These are phyloP conservation scores for Morpho achilles DNA, from an alignment of 2,888 invertebrate species.

Conservation along the genomic window DNA sequence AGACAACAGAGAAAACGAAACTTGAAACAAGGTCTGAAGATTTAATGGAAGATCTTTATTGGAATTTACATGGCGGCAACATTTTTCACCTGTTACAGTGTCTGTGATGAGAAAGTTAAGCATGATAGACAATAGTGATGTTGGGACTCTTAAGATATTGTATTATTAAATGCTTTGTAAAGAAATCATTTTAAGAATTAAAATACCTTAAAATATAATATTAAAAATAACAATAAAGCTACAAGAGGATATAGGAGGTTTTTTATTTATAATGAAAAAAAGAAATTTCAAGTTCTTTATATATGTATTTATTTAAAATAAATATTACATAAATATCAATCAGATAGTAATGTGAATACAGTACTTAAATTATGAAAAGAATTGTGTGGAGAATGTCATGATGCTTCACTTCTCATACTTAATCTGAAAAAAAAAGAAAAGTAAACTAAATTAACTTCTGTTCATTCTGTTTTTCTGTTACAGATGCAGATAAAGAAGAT, in stretches of 20 bases:
- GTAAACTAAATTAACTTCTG: constrained; percentile 55
- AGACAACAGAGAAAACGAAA: constrained; percentile 67
- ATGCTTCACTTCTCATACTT: constrained; percentile 43
- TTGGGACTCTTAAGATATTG: constrained; percentile 29
- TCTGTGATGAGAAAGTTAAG: constrained; percentile 40
- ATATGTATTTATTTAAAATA: constrained; percentile 43
- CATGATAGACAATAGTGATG: constrained; percentile 37
- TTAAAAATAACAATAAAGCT: constrained; percentile 50
- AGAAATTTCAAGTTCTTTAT: constrained; percentile 34
- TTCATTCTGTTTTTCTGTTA: constrained; percentile 72
- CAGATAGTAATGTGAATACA: constrained; percentile 31
- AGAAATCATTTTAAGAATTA: constrained; percentile 14
- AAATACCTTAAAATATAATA: constrained; percentile 11
- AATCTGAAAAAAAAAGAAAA: constrained; percentile 60
- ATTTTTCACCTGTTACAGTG: constrained; percentile 77
- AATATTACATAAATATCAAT: constrained; percentile 45
- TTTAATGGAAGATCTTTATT: constrained; percentile 77
- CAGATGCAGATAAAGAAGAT: constrained; percentile 68
- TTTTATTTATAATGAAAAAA: constrained; percentile 51
- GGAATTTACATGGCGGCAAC: constrained; percentile 82
- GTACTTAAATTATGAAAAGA: constrained; percentile 19
- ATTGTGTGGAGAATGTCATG: constrained; percentile 23
- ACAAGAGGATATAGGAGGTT: constrained; percentile 56
- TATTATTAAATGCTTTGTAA: constrained; percentile 26
- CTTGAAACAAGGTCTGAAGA: constrained; percentile 71